phyloP scores from a whole-genome alignment of 92 coral and sea anemone genomes.

The Galaxea fascicularis region DNA sequence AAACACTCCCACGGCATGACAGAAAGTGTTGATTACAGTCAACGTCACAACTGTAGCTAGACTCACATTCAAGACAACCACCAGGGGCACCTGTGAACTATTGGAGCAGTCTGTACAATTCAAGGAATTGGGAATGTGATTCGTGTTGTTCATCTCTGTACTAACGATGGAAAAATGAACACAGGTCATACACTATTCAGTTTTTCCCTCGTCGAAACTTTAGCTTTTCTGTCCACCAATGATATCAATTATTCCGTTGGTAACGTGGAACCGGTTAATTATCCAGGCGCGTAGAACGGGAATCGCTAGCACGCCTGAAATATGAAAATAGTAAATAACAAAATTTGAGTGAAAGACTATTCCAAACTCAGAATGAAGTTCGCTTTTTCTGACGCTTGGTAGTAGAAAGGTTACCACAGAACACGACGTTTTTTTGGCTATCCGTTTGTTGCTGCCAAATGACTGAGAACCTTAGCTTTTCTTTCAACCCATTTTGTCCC shows the following conservation, averaged over 20 bases:
- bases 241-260: background rate
- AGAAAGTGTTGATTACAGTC: background rate
- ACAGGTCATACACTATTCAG: background rate
- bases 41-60: slow-evolving; percentile 11
- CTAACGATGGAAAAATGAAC: background rate
- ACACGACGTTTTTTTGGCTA: too few relatives aligned
- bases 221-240: background rate
- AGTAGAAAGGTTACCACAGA: too few relatives aligned
- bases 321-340: too few relatives aligned
- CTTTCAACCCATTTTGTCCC: too few relatives aligned
- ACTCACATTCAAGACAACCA: background rate
- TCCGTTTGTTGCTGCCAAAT: too few relatives aligned
- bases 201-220: background rate
- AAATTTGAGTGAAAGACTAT: too few relatives aligned
- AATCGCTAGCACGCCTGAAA: too few relatives aligned
- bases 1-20: slow-evolving; percentile 8
- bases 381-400: too few relatives aligned
- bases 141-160: background rate
- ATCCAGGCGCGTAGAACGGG: too few relatives aligned
- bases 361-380: too few relatives aligned
- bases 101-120: background rate
- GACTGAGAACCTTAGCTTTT: too few relatives aligned
- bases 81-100: background rate
- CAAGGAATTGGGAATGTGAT: background rate
- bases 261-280: background rate